Base-by-base conservation (phyloP, 1,140 invertebrate species). In the Euglossa dilemma region DNA sequence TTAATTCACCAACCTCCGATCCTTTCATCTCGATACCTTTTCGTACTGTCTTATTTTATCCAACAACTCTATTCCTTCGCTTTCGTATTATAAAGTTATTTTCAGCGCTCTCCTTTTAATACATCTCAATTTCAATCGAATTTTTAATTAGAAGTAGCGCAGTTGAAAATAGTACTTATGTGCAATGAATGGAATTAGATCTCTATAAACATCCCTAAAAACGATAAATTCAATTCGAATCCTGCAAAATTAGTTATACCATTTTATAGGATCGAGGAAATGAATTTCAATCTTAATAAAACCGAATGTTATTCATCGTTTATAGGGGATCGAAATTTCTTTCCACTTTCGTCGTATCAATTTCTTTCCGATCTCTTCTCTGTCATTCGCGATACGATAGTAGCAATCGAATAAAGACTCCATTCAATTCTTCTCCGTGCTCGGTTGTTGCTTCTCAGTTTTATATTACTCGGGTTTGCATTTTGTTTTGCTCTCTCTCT, bases 61-160 rank as follows among this genome's bases (percentile, higher is more conserved):
- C 9, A 18, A 63, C 8, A 18, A 28, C 16, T 36, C 28, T 14
- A 28, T 63, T 36, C 9, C 16, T 20, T 0, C 6, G 16, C n/a
- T 61, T 6, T 25, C 12, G 25, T 14, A 16, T 61, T 16, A 59
- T n/a, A 59, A 14, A 59, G 36, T 36, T 36, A 36, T 36, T 36
- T 36, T 2, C 36, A 36, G 4, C 4, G 36, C 36, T 28, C 73
- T 9, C 45, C 50, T 50, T 75, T 75, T 75, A n/a, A n/a, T n/a
- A n/a, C n/a, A 57, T 64, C 64, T 64, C 36, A n/a, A 63, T n/a
- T 66, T 76, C 66, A 54, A 76, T 66, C 45, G 20, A 47, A 36
- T n/a, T 64, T 54, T 28, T n/a, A 66, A 66, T 16, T 11, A 52
- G n/a, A 36, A 25, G 18, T 43, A 47, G 36, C 25, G 14, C 59